Base-by-base conservation (phyloP, 2,888 invertebrate species). In the Dorcus parallelipipedus region DNA sequence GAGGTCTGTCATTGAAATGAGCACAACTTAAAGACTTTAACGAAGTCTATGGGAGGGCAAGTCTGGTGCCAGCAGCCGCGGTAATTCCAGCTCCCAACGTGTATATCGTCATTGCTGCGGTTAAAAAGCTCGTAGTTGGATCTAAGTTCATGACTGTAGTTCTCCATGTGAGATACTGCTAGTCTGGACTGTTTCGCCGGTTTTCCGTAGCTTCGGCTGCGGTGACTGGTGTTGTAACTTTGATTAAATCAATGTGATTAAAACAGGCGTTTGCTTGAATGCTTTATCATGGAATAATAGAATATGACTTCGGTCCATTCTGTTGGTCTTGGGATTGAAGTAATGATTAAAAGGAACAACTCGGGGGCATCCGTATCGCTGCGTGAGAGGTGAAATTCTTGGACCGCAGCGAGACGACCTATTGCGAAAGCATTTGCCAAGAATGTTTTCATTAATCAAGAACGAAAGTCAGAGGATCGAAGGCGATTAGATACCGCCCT, bases 21-120 rank as follows among this genome's bases (percentile, higher is more conserved):
- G 79, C 79, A 58, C 62, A 59, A 45, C 59, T 14, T 63, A 64
- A 63, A 63, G 43, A 62, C 61, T 59, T 81, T 83, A 82, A 82
- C 82, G 80, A 83, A 82, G 79, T 76, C 83, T 75, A 85, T 82
- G 57, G 47, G 60, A 64, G 55, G 83, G 84, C 82, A 84, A 84
- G 83, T 84, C 84, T 83, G 82, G 83, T 85, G 86, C 84, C 84
- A 86, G 84, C 85, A 85, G 84, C 84, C 83, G 84, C 84, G 84
- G 85, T 85, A 86, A 86, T 82, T 85, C 85, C 84, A 86, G 84
- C 84, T 85, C 83, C 81, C 81, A 82, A 80, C 83, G 82, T 81
- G 82, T 84, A 85, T 86, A 86, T 84, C 84, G 84, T 85, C 83
- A 82, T 85, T 87, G 85, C 83, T 86, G 85, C 84, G 82, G 82